A percentile compares a stretch with the other conserved stretches of the same genome.
Evolutionary conservation across 2,797 vertebrate genomes (phyloP).

Genomic region (Poecile montanus): DNA sequence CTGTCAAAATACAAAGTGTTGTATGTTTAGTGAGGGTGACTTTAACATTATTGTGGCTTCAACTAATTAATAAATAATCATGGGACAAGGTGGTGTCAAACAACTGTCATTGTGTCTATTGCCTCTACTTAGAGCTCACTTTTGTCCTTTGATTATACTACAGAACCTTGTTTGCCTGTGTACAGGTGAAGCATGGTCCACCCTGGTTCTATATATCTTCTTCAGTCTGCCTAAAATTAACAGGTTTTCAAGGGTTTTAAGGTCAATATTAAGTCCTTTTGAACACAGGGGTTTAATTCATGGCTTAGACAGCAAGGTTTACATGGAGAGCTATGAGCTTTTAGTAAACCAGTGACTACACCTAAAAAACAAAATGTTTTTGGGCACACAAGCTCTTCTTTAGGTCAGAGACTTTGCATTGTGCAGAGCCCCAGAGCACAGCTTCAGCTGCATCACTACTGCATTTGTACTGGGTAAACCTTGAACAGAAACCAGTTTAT

Average conservation of each 20-base stretch:
- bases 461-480: neutral
- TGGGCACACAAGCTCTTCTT: neutral
- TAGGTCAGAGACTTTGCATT: neutral
- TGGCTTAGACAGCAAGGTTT: neutral
- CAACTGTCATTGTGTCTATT: neutral
- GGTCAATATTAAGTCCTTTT: neutral
- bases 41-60: conserved; percentile 25
- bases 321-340: neutral
- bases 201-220: neutral
- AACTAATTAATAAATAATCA: conserved; percentile 1
- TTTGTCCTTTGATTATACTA: neutral
- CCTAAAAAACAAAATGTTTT: neutral
- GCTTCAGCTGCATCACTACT: neutral
- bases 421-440: neutral
- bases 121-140: neutral
- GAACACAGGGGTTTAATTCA: neutral
- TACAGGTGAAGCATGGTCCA: neutral
- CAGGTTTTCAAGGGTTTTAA: neutral
- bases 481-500: neutral
- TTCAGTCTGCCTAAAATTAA: neutral
- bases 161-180: neutral
- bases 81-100: neutral
- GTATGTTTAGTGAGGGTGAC: conserved; percentile 49
- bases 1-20: conserved; percentile 43
- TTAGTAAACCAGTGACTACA: neutral